Evolutionary conservation across 2,113 vertebrate genomes (phyloP).

Genomic region (Sminthopsis crassicaudata): DNA sequence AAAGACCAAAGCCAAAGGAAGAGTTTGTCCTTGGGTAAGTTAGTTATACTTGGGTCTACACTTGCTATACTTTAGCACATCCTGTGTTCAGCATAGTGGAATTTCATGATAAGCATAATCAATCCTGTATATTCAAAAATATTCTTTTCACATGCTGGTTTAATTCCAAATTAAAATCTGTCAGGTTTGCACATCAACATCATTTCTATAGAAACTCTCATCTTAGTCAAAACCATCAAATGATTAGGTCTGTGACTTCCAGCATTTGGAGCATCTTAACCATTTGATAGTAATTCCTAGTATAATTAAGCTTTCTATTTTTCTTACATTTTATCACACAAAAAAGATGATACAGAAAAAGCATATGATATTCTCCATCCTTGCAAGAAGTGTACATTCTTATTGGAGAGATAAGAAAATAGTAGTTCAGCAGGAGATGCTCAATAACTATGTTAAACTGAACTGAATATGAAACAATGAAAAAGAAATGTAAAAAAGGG

Average conservation of each 20-base stretch:
- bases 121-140: background rate
- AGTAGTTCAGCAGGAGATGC: background rate
- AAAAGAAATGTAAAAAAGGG: background rate
- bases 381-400: background rate
- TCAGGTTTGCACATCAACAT: background rate
- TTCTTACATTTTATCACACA: background rate
- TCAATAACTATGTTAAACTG: background rate
- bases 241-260: background rate
- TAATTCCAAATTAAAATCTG: background rate
- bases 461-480: background rate
- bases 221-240: background rate
- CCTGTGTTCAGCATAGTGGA: background rate
- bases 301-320: background rate
- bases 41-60: conserved; percentile 69
- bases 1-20: conserved; percentile 96
- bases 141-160: background rate
- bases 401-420: background rate
- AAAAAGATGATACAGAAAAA: background rate
- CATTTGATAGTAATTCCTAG: background rate
- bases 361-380: background rate
- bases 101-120: background rate
- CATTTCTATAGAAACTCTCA: background rate
- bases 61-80: background rate
- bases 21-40: conserved; percentile 93
- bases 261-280: background rate